phyloP scores from a whole-genome alignment of 1,140 invertebrate species.

The Drosophila orosa region DNA sequence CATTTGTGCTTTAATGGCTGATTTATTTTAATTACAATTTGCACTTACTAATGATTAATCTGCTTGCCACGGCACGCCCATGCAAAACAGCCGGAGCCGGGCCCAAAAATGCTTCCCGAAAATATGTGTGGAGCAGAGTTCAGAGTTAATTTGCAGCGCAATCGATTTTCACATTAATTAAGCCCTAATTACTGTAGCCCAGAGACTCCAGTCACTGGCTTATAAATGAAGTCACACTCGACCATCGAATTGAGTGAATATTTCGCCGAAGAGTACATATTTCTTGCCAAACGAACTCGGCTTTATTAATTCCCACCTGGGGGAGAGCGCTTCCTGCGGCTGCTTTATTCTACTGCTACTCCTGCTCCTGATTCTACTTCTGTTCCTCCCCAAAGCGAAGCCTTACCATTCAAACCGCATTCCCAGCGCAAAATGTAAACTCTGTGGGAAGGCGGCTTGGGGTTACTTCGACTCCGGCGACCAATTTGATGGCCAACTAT shows the following conservation, averaged over 20 bases:
- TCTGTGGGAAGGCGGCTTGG: not conserved
- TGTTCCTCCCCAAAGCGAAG: constrained; percentile 1
- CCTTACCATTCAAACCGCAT: constrained; percentile 4
- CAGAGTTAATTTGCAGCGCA: constrained; percentile 44
- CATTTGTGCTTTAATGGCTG: constrained; percentile 31
- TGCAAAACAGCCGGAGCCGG: constrained; percentile 18
- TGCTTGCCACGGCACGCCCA: constrained; percentile 25
- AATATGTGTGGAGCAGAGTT: constrained; percentile 26
- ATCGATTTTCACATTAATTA: constrained; percentile 66
- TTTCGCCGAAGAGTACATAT: constrained; percentile 15
- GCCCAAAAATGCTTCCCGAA: constrained; percentile 17
- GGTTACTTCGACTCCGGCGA: constrained; percentile 4
- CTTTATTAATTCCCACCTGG: constrained; percentile 41
- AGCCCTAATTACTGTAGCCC: constrained; percentile 50
- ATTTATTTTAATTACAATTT: constrained; percentile 62
- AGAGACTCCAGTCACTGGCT: constrained; percentile 5
- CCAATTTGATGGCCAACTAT: constrained; percentile 37
- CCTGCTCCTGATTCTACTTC: not conserved
- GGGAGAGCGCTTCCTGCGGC: constrained; percentile 4
- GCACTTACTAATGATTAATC: constrained; percentile 56
- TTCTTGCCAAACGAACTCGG: constrained; percentile 19
- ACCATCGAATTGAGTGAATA: constrained; percentile 29
- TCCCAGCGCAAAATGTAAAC: constrained; percentile 8
- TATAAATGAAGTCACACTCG: constrained; percentile 58
- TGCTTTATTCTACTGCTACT: constrained; percentile 16